Base-by-base conservation (phyloP, 2,888 invertebrate genomes). In the Lomographa bimaculata region DNA sequence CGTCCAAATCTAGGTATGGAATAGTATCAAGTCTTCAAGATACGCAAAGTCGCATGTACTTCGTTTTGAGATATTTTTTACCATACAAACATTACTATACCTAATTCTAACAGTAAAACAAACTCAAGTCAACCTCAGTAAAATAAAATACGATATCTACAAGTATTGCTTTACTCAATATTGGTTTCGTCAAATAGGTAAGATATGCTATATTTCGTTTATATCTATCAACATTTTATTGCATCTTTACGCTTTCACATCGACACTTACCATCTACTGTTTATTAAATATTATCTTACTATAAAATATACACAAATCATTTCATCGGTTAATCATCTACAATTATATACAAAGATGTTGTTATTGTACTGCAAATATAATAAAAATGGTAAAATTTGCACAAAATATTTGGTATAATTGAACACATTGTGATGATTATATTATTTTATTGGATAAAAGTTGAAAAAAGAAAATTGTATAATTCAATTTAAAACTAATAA, bases 391-490 rank as follows among this genome's bases (percentile, higher is more conserved):
- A 69, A 58, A 66, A 62, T 54, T 73, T 73, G 73, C 75, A 73
- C 62, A 67, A 63, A 71, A 71, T 77, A 81, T 85, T 86, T 86
- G 84, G 84, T 83, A 77, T 73, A 64, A 71, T 64, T 82, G 84
- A 85, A 86, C 84, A 83, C 83, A 85, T 80, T 80, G 81, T 79
- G 84, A 83, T 84, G 81, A 72, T 61, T 55, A 54, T 58, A 25
- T 57, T 45, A 46, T 52, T 52, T 34, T 49, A 43, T 46, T 46
- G 40, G 44, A 25, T 46, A 5, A 18, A 56, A 60, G n/a, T n/a
- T n/a, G n/a, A n/a, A n/a, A n/a, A n/a, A n/a, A n/a, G n/a, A n/a
- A n/a, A n/a, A n/a, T n/a, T n/a, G n/a, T n/a, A n/a, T n/a, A n/a
- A n/a, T n/a, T n/a, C n/a, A n/a, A n/a, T n/a, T n/a, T n/a, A n/a